Conservation (phyloP, 2,888 invertebrate species). For the Machimus atricapillus region DNA sequence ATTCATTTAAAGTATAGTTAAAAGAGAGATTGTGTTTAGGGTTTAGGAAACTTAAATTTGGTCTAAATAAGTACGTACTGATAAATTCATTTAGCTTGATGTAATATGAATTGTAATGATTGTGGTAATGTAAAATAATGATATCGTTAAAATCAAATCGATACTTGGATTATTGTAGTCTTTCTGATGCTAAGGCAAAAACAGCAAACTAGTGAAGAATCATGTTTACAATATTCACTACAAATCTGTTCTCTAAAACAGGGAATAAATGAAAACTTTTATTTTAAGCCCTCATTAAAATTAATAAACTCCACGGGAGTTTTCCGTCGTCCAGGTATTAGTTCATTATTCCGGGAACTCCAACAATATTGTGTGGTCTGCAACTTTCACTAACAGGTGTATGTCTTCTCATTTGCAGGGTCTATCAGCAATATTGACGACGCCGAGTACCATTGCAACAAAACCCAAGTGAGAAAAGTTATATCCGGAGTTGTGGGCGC, state of each 20-base stretch:
- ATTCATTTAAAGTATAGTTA: no score
- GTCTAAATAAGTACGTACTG: no score
- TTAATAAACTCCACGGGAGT: not conserved
- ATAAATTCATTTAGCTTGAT: no score
- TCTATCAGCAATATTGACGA: constrained; percentile 95
- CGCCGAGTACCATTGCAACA: constrained; percentile 84
- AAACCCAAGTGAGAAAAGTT: constrained; percentile 82
- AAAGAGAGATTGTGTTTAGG: no score
- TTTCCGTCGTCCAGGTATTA: not conserved
- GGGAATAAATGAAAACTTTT: not conserved
- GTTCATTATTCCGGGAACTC: not conserved
- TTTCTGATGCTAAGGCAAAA: not conserved
- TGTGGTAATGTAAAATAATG: no score
- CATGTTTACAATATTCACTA: not conserved
- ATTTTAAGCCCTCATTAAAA: not conserved
- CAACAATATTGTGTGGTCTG: not conserved
- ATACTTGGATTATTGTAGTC: no score
- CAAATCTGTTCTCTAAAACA: not conserved
- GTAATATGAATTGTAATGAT: no score
- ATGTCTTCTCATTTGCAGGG: constrained; percentile 68
- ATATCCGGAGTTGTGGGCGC: constrained; percentile 89
- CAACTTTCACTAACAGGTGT: not conserved
- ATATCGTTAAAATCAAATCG: no score
- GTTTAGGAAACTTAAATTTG: no score
- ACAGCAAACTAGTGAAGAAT: not conserved